Percentiles rank a stretch among this genome's conserved stretches.
Evolutionary conservation across 2,888 invertebrate genomes (phyloP).

Genomic region (Hoplodrina blanda): DNA sequence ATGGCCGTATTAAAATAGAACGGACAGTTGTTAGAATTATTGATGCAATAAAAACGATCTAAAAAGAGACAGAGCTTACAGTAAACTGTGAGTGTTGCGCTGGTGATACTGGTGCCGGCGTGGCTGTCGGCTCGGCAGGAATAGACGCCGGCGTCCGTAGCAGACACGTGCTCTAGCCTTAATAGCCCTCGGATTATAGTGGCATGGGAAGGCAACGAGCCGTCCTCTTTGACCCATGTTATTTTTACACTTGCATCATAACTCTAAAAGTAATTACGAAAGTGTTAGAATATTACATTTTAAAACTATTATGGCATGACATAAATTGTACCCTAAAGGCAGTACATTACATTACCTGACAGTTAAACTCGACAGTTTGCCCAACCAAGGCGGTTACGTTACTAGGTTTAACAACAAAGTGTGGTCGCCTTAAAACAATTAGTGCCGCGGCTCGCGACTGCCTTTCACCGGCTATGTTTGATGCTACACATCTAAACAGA

Average conservation of each 20-base stretch:
- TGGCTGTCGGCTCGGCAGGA: conserved; percentile 97
- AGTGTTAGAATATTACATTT: conserved; percentile 28
- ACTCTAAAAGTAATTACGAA: conserved; percentile 77
- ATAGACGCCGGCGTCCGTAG: conserved; percentile 96
- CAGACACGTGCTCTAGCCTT: conserved; percentile 95
- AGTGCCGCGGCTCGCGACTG: conserved; percentile 95
- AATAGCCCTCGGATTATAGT: conserved; percentile 88
- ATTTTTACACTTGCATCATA: conserved; percentile 86
- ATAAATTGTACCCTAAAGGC: conserved; percentile 31
- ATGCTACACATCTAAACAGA: conserved; percentile 97
- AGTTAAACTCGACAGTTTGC: conserved; percentile 96
- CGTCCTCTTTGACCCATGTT: conserved; percentile 88
- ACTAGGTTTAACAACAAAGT: conserved; percentile 96
- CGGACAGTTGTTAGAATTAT: conserved; percentile 80
- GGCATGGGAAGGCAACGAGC: conserved; percentile 83
- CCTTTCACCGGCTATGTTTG: conserved; percentile 96
- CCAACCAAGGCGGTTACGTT: conserved; percentile 96
- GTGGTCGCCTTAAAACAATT: conserved; percentile 96
- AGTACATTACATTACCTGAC: conserved; percentile 87
- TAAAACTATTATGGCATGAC: conserved; percentile 6
- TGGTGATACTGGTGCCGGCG: conserved; percentile 96
- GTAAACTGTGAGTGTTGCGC: conserved; percentile 97
- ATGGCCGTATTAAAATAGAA: conserved; percentile 87
- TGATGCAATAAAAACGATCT: conserved; percentile 83
- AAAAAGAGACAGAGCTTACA: conserved; percentile 92